Evolutionary conservation across 2,797 vertebrate species (phyloP).

Genomic region (Lithobates sylvaticus): DNA sequence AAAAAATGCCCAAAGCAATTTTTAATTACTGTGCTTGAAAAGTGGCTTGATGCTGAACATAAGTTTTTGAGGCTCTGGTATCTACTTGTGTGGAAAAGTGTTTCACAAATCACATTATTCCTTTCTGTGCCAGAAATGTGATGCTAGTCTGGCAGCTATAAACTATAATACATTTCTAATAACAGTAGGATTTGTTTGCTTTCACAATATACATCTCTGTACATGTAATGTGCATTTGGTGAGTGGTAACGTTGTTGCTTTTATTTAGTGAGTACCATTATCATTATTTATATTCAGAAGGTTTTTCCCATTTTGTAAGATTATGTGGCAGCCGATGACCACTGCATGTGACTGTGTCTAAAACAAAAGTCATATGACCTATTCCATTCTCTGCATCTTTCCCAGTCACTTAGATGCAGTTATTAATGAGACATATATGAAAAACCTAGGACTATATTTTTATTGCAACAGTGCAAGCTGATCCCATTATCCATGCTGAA

Average conservation of each 20-base stretch:
- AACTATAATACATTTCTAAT: background rate
- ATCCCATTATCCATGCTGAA: background rate
- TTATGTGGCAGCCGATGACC: too few species aligned
- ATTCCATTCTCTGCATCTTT: too few species aligned
- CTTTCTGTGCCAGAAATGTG: slow-evolving; percentile 24
- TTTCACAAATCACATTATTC: slow-evolving; percentile 42
- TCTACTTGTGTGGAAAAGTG: slow-evolving; percentile 63
- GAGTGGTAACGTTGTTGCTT: background rate
- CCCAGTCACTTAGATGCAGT: too few species aligned
- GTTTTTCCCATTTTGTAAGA: too few species aligned
- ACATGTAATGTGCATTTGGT: too few species aligned
- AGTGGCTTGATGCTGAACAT: slow-evolving; percentile 71
- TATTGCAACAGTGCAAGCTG: background rate
- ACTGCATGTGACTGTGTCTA: too few species aligned
- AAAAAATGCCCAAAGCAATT: slow-evolving; percentile 78
- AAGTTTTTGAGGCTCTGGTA: slow-evolving; percentile 70
- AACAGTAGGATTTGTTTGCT: background rate
- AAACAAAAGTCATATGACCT: too few species aligned
- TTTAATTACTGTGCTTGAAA: slow-evolving; percentile 80
- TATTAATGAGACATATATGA: too few species aligned
- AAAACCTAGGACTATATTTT: too few species aligned
- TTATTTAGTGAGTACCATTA: background rate
- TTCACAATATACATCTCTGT: too few species aligned
- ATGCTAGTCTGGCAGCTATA: background rate
- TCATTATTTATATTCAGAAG: too few species aligned